Percentiles rank a stretch among this genome's conserved stretches.
These are phyloP conservation scores for Hippocampus abdominalis DNA, from an alignment of 2,113 vertebrate species.

Conservation along the genomic window DNA sequence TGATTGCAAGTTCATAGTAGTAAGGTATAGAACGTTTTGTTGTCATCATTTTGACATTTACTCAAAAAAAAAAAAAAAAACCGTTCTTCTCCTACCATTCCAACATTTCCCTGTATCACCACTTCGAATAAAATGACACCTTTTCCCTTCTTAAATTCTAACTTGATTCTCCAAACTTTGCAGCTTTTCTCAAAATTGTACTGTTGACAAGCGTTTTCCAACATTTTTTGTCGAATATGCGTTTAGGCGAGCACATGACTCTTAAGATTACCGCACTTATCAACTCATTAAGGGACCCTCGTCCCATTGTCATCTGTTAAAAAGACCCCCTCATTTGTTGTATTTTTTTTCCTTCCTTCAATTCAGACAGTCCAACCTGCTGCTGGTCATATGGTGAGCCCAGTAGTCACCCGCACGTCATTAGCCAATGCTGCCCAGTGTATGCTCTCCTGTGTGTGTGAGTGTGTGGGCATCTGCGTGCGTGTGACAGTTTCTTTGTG, in stretches of 20 bases:
- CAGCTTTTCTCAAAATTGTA: not conserved
- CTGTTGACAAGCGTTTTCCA: not conserved
- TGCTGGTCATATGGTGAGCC: slow-evolving; percentile 51
- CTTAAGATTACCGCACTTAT: not conserved
- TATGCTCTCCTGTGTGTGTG: slow-evolving; percentile 16
- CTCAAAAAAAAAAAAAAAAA: not conserved
- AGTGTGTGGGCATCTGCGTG: slow-evolving; percentile 15
- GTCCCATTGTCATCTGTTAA: not conserved
- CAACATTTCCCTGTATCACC: not conserved
- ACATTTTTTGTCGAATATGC: not conserved
- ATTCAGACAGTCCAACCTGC: slow-evolving; percentile 19
- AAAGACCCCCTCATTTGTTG: not conserved
- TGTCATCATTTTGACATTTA: not conserved
- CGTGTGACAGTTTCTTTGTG: slow-evolving; percentile 32
- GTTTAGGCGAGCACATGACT: slow-evolving; percentile 1
- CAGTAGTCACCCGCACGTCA: slow-evolving; percentile 61
- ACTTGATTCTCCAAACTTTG: not conserved
- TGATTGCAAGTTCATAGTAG: no score
- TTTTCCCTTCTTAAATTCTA: not conserved
- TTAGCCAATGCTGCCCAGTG: slow-evolving; percentile 45
- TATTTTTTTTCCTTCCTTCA: not conserved
- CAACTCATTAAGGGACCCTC: not conserved
- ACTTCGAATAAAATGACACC: not conserved
- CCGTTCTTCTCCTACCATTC: not conserved
- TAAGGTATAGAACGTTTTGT: not conserved